phyloP scores from a whole-genome alignment of 2,888 invertebrate genomes.

The Punctoribates punctum region DNA sequence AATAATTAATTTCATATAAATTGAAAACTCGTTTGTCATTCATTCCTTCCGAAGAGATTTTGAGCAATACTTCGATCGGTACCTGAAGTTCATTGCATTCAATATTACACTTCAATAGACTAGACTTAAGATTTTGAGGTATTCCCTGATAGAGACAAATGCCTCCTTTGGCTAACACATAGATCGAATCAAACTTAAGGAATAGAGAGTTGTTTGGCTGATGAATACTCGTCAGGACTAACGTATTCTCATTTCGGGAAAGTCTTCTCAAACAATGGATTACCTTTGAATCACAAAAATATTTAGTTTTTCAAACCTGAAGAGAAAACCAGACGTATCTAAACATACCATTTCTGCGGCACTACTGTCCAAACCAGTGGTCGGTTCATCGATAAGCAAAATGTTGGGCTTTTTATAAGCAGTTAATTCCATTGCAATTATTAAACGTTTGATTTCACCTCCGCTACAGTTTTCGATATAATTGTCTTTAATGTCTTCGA shows the following conservation, averaged over 20 bases:
- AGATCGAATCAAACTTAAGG: background rate
- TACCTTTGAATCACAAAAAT: too few relatives aligned
- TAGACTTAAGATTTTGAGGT: background rate
- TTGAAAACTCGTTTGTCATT: background rate
- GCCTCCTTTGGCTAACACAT: constrained; percentile 14
- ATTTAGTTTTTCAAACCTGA: too few relatives aligned
- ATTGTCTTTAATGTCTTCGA: background rate
- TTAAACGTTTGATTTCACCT: background rate
- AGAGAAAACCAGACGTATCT: too few relatives aligned
- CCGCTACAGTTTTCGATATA: background rate
- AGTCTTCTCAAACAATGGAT: too few relatives aligned
- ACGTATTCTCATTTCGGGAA: too few relatives aligned
- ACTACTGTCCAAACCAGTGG: constrained; percentile 18
- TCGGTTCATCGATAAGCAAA: background rate
- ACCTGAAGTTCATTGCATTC: background rate
- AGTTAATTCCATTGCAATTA: constrained; percentile 4
- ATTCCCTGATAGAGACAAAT: background rate
- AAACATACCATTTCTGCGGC: background rate
- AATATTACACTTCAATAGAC: background rate
- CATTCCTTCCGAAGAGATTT: background rate
- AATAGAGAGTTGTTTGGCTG: constrained; percentile 6
- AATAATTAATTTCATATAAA: background rate
- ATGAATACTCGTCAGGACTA: background rate
- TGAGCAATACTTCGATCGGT: constrained; percentile 8
- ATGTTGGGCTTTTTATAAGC: background rate